These are phyloP conservation scores for Hydropotes inermis DNA, from an alignment of 2,113 vertebrate genomes.

Conservation along the genomic window DNA sequence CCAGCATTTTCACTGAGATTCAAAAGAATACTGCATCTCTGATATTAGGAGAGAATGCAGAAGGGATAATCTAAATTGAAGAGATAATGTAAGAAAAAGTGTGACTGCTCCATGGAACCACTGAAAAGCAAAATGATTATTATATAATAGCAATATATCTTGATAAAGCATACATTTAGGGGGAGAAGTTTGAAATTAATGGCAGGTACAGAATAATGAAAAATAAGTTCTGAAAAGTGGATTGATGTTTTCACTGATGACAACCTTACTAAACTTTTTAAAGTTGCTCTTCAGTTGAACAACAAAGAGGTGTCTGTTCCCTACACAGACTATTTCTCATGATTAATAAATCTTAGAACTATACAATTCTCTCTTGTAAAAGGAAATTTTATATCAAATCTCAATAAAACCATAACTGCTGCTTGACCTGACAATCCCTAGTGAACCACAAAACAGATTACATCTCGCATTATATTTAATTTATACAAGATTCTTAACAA, in stretches of 20 bases:
- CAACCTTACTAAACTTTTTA: background rate
- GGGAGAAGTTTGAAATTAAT: background rate
- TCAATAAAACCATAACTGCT: slow-evolving; percentile 39
- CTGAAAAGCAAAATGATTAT: background rate
- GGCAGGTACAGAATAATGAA: background rate
- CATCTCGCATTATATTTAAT: slow-evolving; percentile 6
- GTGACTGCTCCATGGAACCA: background rate
- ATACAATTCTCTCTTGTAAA: background rate
- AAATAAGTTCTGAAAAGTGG: background rate
- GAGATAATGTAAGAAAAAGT: background rate
- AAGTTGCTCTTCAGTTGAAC: background rate
- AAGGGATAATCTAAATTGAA: background rate
- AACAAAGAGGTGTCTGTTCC: background rate
- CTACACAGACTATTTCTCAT: background rate
- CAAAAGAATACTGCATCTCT: background rate
- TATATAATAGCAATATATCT: background rate
- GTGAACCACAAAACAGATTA: slow-evolving; percentile 2
- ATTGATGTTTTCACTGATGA: background rate
- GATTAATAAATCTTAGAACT: background rate
- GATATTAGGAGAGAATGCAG: background rate
- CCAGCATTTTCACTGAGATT: background rate
- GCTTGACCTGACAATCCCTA: background rate
- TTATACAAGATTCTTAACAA: slow-evolving; percentile 44
- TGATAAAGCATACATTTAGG: background rate
- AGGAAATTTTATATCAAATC: slow-evolving; percentile 3